Evolutionary conservation across 2,797 vertebrate species (phyloP).

Genomic region (Bothrops alternatus): DNA sequence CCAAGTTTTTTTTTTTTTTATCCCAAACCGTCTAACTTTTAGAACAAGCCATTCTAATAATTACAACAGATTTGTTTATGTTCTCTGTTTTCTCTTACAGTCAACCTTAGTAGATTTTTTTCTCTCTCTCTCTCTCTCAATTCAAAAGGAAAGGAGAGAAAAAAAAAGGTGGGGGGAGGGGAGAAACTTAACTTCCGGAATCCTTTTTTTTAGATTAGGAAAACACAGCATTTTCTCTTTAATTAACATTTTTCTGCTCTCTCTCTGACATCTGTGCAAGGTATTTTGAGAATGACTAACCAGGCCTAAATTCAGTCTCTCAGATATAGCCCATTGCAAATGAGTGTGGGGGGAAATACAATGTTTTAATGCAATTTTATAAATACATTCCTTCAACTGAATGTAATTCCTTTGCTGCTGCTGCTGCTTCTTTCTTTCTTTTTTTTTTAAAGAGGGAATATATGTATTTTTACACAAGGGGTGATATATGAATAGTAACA

Average conservation of each 20-base stretch:
- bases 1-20: neutral
- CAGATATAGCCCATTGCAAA: neutral
- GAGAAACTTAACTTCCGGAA: neutral
- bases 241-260: neutral
- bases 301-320: neutral
- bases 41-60: neutral
- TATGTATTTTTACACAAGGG: neutral
- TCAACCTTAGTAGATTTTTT: neutral
- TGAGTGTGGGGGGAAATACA: neutral
- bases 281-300: neutral
- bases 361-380: neutral
- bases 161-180: no score
- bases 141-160: no score
- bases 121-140: no score
- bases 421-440: neutral
- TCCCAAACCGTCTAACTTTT: neutral
- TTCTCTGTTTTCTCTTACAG: neutral
- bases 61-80: neutral
- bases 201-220: neutral
- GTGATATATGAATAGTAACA: neutral
- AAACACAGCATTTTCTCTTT: neutral
- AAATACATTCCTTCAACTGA: neutral
- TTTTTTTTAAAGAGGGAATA: neutral
- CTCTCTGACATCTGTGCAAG: neutral
- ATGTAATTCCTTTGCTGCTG: neutral